Conservation (phyloP, 35 echinoderm and acorn worm species). For the Nesometra sesokonis region DNA sequence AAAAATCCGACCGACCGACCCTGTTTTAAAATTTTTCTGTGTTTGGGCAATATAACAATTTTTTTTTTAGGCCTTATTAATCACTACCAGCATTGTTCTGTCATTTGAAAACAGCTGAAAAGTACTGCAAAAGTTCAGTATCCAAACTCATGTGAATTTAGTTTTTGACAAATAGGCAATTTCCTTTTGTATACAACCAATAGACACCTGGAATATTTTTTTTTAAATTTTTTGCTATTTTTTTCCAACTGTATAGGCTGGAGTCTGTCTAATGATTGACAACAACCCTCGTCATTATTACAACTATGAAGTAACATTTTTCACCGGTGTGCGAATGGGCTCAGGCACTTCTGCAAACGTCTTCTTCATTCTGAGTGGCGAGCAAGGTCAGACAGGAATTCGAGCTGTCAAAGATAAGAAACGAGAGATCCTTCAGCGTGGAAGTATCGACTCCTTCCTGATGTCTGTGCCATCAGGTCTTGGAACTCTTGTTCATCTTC, state of each 20-base stretch:
- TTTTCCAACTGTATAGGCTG: constrained; percentile 39
- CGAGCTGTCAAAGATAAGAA: constrained; percentile 63
- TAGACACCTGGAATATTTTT: too few relatives aligned
- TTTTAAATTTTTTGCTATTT: too few relatives aligned
- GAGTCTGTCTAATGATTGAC: constrained; percentile 57
- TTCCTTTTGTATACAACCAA: too few relatives aligned
- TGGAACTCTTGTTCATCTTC: constrained; percentile 69
- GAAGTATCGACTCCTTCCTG: constrained; percentile 73
- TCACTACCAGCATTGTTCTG: too few relatives aligned
- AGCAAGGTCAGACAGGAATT: constrained; percentile 48
- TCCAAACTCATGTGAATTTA: too few relatives aligned
- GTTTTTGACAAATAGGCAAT: too few relatives aligned
- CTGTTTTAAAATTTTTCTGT: too few relatives aligned
- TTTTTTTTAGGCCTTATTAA: too few relatives aligned
- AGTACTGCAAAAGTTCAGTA: too few relatives aligned
- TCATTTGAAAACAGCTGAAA: too few relatives aligned
- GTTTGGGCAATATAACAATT: too few relatives aligned
- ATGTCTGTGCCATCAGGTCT: constrained; percentile 50
- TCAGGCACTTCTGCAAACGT: constrained; percentile 74
- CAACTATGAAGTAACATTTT: constrained; percentile 83
- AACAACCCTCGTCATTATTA: constrained; percentile 67
- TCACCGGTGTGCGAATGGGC: constrained; percentile 57
- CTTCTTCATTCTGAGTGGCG: constrained; percentile 68
- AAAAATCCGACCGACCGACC: too few relatives aligned
- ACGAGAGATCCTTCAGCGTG: constrained; percentile 45